Percentiles rank a stretch among this genome's conserved stretches.
Conservation (phyloP, 2,888 invertebrate genomes). For the Leptopilina drosophilae region DNA sequence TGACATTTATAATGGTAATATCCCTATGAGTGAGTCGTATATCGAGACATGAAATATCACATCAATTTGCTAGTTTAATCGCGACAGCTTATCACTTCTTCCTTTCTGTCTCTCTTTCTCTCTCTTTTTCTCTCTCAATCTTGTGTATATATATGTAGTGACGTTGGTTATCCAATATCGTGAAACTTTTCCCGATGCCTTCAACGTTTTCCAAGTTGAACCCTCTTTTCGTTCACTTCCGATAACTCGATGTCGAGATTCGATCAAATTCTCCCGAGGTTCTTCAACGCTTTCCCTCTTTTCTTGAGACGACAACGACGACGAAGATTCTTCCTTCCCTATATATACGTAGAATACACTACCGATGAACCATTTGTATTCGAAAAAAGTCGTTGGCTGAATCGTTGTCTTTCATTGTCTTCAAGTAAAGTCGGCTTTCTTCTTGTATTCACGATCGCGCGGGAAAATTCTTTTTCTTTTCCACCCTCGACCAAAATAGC, state of each 20-base stretch:
- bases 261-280: conserved; percentile 53
- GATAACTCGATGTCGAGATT: conserved; percentile 43
- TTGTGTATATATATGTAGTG: not conserved
- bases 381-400: conserved; percentile 48
- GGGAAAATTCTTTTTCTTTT: conserved; percentile 3
- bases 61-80: conserved; percentile 28
- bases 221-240: conserved; percentile 33
- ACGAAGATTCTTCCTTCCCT: conserved; percentile 35
- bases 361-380: conserved; percentile 56
- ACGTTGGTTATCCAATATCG: conserved; percentile 27
- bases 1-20: conserved; percentile 11
- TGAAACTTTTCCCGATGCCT: conserved; percentile 35
- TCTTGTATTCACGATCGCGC: not conserved
- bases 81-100: conserved; percentile 29
- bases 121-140: not conserved
- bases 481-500: not conserved
- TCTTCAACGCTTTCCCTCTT: conserved; percentile 35
- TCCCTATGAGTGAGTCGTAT: not conserved
- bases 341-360: too few relatives aligned
- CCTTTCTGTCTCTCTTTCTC: conserved; percentile 4
- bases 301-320: not conserved
- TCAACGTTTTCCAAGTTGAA: conserved; percentile 40
- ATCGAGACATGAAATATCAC: conserved; percentile 25
- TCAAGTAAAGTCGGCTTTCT: conserved; percentile 29
- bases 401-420: conserved; percentile 59